Evolutionary conservation across 1,140 invertebrate species (phyloP), one percentile per base, ranked within the genome.

Genomic region (Neotoxoptera formosana): DNA sequence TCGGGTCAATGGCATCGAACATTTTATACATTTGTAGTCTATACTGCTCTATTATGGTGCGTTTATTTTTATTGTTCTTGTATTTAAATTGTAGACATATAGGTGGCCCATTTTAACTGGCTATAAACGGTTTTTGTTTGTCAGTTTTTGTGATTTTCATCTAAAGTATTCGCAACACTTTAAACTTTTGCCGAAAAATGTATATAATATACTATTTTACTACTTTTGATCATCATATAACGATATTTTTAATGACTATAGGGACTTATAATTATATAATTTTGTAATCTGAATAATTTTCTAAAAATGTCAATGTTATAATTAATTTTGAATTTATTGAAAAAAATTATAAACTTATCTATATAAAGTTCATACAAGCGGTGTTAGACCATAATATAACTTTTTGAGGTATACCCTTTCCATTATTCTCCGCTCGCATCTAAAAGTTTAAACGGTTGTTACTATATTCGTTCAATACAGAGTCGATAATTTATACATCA

Each of bases 21-120:
- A 76, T 76, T 76, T n/a, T 34, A n/a, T 34, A 76, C 60, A 76
- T n/a, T 76, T 76, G 14, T 34, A 67, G 60, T 67, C 60, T 67
- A 67, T 67, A 34, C 14, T n/a, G 60, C 30, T 76, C 60, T 76
- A 76, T 76, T 76, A 76, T 76, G 6, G n/a, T 14, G 11, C 60
- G 60, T 76, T 76, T 76, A n/a, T 76, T n/a, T 76, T 76, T 76
- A 76, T 76, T 76, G 60, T 34, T 76, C 60, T 76, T 11, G 60
- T 67, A 14, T 67, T 76, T 17, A 76, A 76, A 76, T 76, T 17
- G n/a, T 76, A 76, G n/a, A 76, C 60, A 76, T n/a, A 76, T 76
- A 76, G 60, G n/a, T 76, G n/a, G 60, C 60, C 30, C 30, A 76
- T 76, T 67, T 23, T 76, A n/a, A 76, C 60, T 76, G 60, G 6